phyloP scores from a whole-genome alignment of 2,113 vertebrate genomes.

The Penelope pileata region DNA sequence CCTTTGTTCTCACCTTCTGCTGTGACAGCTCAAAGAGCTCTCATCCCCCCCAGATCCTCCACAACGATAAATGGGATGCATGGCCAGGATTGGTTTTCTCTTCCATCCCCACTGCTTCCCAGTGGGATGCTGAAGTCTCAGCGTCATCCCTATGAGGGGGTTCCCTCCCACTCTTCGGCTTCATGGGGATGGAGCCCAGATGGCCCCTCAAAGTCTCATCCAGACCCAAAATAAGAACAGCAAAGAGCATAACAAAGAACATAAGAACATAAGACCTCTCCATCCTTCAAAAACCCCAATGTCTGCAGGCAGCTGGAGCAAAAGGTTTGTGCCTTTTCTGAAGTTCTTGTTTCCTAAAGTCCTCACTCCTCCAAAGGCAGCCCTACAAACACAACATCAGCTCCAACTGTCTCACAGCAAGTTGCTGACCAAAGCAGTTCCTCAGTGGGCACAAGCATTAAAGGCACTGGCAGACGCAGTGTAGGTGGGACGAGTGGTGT shows the following conservation, averaged over 20 bases:
- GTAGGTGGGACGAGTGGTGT: neutral
- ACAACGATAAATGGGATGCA: neutral
- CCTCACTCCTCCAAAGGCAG: neutral
- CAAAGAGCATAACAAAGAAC: neutral
- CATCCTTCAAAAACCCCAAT: neutral
- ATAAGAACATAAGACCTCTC: no score
- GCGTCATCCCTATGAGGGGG: neutral
- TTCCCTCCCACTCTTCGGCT: no score
- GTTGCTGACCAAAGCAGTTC: rapidly evolving
- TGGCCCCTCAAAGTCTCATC: neutral
- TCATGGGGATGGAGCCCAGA: rapidly evolving
- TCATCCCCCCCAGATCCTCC: neutral
- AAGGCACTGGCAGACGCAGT: rapidly evolving
- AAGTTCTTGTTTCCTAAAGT: neutral
- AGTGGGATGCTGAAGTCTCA: neutral
- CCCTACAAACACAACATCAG: neutral
- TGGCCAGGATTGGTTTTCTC: neutral
- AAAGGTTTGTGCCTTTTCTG: neutral
- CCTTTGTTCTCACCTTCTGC: neutral
- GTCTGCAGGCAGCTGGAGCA: neutral
- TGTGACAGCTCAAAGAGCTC: neutral
- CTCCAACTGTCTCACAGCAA: rapidly evolving
- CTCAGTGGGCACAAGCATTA: rapidly evolving
- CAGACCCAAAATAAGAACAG: neutral
- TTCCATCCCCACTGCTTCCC: neutral